Base-by-base conservation (phyloP, 2,888 invertebrate genomes). In the Lydus trimaculatus region DNA sequence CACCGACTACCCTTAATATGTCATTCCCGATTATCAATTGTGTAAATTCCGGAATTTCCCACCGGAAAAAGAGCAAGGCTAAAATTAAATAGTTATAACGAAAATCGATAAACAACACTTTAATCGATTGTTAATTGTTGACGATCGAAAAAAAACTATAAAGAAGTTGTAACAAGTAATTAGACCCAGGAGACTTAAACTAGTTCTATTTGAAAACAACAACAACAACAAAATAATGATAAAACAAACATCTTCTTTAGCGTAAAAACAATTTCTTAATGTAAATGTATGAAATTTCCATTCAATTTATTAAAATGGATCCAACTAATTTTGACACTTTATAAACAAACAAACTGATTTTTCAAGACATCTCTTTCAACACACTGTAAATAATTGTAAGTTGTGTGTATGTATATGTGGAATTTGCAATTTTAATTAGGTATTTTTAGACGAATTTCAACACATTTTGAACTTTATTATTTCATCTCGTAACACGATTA, bases 401-500 rank as follows among this genome's bases (percentile, higher is more conserved):
- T 43, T 48, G 20, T 2, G 39, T 36, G 13, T 36, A n/a, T n/a
- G n/a, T n/a, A n/a, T n/a, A n/a, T n/a, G n/a, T n/a, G n/a, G 28
- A 28, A 7, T 8, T 43, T 48, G 9, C n/a, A 20, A 17, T 43
- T 48, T n/a, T n/a, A n/a, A n/a, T n/a, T 48, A 48, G 23, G 7
- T 36, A 36, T 36, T 48, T 48, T 48, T 48, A 48, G 43, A 43
- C 43, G 20, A 36, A 20, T 48, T 48, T 48, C 43, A 43, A 43
- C 43, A 43, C 43, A 43, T 39, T 13, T n/a, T 13, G 9, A 33
- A n/a, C 20, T 48, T 48, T 48, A 48, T 48, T 48, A 20, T 20
- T 48, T 20, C 23, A 23, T 20, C 20, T 23, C 20, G 9, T 20
- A 17, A 43, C 6, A 43, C 5, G n/a, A 17, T n/a, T 7, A 43